Evolutionary conservation across 1,140 invertebrate genomes (phyloP).

Genomic region (Eulimnadia texana): DNA sequence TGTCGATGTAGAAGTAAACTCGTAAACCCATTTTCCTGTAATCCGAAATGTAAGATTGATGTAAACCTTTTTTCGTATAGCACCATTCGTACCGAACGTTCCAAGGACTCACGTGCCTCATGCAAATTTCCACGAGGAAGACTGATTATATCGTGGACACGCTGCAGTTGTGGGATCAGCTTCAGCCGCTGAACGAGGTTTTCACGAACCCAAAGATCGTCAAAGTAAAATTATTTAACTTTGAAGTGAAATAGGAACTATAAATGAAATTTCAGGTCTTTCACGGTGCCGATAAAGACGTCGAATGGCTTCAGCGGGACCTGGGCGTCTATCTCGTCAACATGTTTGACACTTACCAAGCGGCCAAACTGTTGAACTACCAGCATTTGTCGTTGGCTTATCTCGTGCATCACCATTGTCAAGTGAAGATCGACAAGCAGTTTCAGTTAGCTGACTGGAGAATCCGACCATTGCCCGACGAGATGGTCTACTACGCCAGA

Average conservation of each 20-base stretch:
- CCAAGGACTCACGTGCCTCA: slow-evolving; percentile 75
- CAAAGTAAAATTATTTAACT: slow-evolving; percentile 47
- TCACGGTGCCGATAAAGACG: slow-evolving; percentile 79
- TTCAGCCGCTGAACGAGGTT: slow-evolving; percentile 73
- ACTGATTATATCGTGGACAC: slow-evolving; percentile 89
- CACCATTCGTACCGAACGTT: slow-evolving; percentile 72
- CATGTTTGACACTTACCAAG: slow-evolving; percentile 91
- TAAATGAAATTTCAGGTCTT: slow-evolving; percentile 47
- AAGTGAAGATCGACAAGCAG: slow-evolving; percentile 66
- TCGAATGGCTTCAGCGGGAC: slow-evolving; percentile 90
- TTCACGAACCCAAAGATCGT: slow-evolving; percentile 82
- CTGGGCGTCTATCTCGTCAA: slow-evolving; percentile 90
- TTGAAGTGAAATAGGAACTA: background rate
- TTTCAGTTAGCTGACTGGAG: slow-evolving; percentile 95
- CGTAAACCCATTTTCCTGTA: background rate
- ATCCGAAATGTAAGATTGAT: background rate
- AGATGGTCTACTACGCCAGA: slow-evolving; percentile 75
- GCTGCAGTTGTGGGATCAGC: slow-evolving; percentile 58
- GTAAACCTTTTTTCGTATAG: too few species aligned
- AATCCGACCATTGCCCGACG: slow-evolving; percentile 70
- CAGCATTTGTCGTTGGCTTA: slow-evolving; percentile 58
- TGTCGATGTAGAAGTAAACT: slow-evolving; percentile 61
- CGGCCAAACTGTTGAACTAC: slow-evolving; percentile 58
- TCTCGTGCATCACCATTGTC: slow-evolving; percentile 64
- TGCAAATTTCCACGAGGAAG: slow-evolving; percentile 80